Evolutionary conservation across 2,797 vertebrate species (phyloP), one percentile per base, ranked within the genome.

Genomic region (Huso huso): DNA sequence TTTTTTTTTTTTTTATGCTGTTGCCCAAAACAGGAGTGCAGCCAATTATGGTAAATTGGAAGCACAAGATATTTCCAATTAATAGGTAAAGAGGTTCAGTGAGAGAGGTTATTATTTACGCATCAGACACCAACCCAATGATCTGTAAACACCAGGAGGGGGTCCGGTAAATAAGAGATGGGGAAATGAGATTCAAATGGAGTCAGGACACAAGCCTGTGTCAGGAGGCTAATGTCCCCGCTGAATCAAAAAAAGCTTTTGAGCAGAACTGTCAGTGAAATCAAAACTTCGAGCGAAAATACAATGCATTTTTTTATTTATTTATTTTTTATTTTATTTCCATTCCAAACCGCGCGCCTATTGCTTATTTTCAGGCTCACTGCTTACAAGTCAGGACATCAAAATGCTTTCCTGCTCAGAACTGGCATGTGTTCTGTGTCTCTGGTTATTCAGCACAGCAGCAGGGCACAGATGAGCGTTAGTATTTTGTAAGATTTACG

Each of bases 41-140:
- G 70, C 70, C 77, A 78, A 77, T 83, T 77, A 79, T 66, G 73
- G 62, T 80, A 71, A 37, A 70, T 74, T 73, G 75, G 77, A 78
- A 73, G 78, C 66, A 77, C 71, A 80, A 79, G 79, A 84, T 67
- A 73, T 75, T 80, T 78, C 79, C 78, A 83, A 81, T 81, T 83
- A 79, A 75, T 71, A 73, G 78, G 76, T 75, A 58, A 72, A 75
- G 73, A 64, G 70, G 70, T 62, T 73, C 72, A 49, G 68, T 59
- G 62, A 68, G 63, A 74, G 69, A 59, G 48, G 68, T 65, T 70
- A 82, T 86, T 84, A 79, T 81, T 85, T 79, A 81, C 82, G 74
- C 80, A 74, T 84, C 82, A 75, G 72, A 65, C 71, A 71, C 72
- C 78, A 78, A 73, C 73, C 70, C 75, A 80, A 77, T 84, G 78